A percentile compares a stretch with the other conserved stretches of the same genome.
These are phyloP conservation scores for Poecilia latipinna DNA, from an alignment of 2,113 vertebrate species.

Conservation along the genomic window DNA sequence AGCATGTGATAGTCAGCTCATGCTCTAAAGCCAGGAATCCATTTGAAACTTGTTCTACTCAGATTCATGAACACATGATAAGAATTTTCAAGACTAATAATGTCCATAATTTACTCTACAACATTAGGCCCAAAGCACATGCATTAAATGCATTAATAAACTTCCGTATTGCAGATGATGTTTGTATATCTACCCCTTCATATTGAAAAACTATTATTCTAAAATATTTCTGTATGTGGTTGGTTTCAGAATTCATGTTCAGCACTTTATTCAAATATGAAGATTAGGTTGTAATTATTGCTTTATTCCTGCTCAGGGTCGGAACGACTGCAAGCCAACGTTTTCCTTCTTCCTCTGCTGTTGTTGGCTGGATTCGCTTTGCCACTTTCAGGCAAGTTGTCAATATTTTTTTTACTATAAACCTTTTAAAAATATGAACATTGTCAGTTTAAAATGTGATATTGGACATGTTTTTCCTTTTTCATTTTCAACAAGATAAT, in stretches of 20 bases:
- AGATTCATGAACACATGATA: background rate
- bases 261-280: too few relatives aligned
- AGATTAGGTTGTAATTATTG: too few relatives aligned
- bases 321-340: constrained; percentile 6
- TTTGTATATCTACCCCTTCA: too few relatives aligned
- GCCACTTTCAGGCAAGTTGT: constrained; percentile 8
- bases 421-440: background rate
- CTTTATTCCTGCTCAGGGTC: constrained; percentile 28
- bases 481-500: too few relatives aligned
- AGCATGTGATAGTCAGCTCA: background rate
- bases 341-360: constrained; percentile 44
- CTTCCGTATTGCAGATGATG: background rate
- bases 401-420: background rate
- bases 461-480: too few relatives aligned
- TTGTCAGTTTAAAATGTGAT: background rate
- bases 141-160: background rate
- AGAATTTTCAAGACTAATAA: background rate
- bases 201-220: too few relatives aligned
- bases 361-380: constrained; percentile 6
- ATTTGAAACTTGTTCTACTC: background rate
- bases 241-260: too few relatives aligned
- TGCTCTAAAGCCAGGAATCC: background rate
- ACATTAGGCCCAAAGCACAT: background rate
- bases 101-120: background rate
- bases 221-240: too few relatives aligned